Evolutionary conservation across 2,797 vertebrate genomes (phyloP).

Genomic region (Moxostoma hubbsi): DNA sequence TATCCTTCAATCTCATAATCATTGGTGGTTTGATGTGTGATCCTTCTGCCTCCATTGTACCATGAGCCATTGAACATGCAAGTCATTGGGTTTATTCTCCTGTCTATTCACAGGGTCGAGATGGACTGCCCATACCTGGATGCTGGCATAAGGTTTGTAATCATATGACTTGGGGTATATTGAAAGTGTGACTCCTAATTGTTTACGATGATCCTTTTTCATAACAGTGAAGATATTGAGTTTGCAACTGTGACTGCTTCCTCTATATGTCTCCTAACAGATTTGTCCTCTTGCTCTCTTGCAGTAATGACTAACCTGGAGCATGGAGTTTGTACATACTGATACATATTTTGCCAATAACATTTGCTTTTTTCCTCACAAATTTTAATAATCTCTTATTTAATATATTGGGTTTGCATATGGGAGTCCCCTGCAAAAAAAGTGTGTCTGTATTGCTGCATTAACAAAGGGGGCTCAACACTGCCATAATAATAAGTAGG

Average conservation of each 20-base stretch:
- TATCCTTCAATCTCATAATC: constrained; percentile 11
- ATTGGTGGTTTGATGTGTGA: constrained; percentile 32
- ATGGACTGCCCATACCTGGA: constrained; percentile 92
- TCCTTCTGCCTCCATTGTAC: background rate
- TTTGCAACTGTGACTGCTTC: constrained; percentile 26
- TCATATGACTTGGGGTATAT: constrained; percentile 41
- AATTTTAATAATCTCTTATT: constrained; percentile 84
- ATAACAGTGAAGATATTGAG: constrained; percentile 10
- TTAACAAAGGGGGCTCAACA: constrained; percentile 31
- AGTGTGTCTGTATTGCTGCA: constrained; percentile 41
- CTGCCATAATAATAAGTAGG: constrained; percentile 16
- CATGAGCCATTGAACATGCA: background rate
- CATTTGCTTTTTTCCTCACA: constrained; percentile 59
- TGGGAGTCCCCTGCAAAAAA: constrained; percentile 56
- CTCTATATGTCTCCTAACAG: constrained; percentile 56
- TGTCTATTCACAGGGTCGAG: constrained; percentile 83
- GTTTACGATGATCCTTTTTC: background rate
- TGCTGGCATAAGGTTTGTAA: constrained; percentile 93
- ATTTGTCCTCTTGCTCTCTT: constrained; percentile 75
- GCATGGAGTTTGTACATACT: constrained; percentile 88
- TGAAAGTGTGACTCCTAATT: background rate
- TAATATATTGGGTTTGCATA: constrained; percentile 91
- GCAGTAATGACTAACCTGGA: constrained; percentile 89
- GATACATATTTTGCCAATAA: constrained; percentile 86
- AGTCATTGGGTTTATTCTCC: constrained; percentile 47